Conservation (phyloP, 2,888 invertebrate genomes). For the Pristionchus fissidentatus region DNA sequence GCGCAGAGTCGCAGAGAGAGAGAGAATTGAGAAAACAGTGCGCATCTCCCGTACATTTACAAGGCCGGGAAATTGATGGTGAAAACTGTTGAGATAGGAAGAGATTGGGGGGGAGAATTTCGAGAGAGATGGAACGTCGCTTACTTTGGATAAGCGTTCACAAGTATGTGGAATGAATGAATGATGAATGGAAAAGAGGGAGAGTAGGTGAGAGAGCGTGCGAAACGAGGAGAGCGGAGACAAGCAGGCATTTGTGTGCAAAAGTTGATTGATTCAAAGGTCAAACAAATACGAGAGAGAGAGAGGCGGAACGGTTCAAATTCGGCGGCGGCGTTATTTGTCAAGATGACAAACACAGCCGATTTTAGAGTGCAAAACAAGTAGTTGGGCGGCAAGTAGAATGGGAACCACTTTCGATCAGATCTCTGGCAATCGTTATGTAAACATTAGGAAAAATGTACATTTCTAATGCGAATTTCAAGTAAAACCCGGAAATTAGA, state of each 20-base stretch:
- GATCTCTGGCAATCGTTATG: too few relatives aligned
- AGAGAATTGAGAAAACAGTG: background rate
- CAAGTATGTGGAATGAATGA: too few relatives aligned
- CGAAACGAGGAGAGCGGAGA: too few relatives aligned
- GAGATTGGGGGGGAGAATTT: background rate
- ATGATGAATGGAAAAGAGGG: too few relatives aligned
- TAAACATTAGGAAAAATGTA: too few relatives aligned
- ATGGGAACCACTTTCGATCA: too few relatives aligned
- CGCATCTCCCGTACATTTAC: background rate
- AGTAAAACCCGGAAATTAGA: too few relatives aligned
- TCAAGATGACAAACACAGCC: background rate
- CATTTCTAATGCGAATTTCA: too few relatives aligned
- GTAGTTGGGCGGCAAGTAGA: background rate
- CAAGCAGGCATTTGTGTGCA: too few relatives aligned
- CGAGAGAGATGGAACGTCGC: background rate
- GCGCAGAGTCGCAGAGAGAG: background rate
- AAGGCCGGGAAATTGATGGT: slow-evolving; percentile 33
- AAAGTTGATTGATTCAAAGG: too few relatives aligned
- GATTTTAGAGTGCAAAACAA: background rate
- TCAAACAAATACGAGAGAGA: too few relatives aligned
- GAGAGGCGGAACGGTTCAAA: background rate
- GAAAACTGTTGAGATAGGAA: background rate
- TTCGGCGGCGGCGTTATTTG: background rate
- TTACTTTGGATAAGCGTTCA: too few relatives aligned
- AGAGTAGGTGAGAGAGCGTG: background rate